Base-by-base conservation (phyloP, 2,797 vertebrate species). In the Falco novaeseelandiae region DNA sequence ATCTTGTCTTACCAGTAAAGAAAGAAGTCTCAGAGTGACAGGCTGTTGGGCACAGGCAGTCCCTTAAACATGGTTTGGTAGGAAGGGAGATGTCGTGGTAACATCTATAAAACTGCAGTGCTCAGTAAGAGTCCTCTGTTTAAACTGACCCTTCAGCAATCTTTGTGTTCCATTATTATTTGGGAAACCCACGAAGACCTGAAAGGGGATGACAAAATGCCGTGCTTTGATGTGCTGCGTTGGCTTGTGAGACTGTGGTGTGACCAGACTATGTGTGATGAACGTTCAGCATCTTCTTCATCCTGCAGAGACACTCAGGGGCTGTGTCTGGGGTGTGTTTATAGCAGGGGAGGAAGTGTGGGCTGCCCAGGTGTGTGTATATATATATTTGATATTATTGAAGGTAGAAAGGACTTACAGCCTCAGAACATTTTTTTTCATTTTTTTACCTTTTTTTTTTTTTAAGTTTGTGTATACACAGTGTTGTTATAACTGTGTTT, bases 371-470 rank as follows among this genome's bases (percentile, higher is more conserved):
- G 40, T 42, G 40, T 42, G 40, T 42, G 40, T 42, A 38, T 74
- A n/a, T 7, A 15, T 49, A n/a, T 48, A 10, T 57, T 16, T 49
- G 14, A 49, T 36, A 3, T 8, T 34, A 65, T 72, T 52, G 12
- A 6, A 14, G 12, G 18, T 34, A 73, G 38, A 61, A 87, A 93
- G 51, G 29, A 70, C 14, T 29, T 70, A 12, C 10, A 57, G 30
- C 10, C 13, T 73, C 21, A 26, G 7, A 77, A 76, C 3, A 7
- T 11, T 55, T 32, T 22, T 26, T 18, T 36, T n/a, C 22, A 30
- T 27, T 26, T 34, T 34, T 9, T 5, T 13, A 5, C 5, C 3
- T 5, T 6, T 16, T 11, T n/a, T 29, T n/a, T 19, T 4, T 40
- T 40, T 40, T 6, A 14, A 66, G 8, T 54, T 76, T 70, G 16